These are phyloP conservation scores for Halocaridina rubra DNA, from an alignment of 2,888 invertebrate genomes.

Conservation along the genomic window DNA sequence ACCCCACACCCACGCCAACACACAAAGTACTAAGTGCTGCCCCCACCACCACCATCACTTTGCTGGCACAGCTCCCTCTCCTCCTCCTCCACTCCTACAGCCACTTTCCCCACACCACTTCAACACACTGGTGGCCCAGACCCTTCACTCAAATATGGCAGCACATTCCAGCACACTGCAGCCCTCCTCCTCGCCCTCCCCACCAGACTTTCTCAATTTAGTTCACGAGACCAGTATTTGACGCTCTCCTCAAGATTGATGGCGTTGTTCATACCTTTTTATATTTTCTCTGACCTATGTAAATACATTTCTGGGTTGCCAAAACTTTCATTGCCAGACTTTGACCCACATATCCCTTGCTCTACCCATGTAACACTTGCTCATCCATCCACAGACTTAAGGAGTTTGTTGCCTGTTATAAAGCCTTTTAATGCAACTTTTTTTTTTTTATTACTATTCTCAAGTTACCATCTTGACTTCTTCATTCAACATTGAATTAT, in stretches of 20 bases:
- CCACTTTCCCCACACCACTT: slow-evolving; percentile 61
- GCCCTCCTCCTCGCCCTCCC: slow-evolving; percentile 69
- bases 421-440: background rate
- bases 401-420: background rate
- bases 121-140: slow-evolving; percentile 62
- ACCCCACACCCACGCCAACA: slow-evolving; percentile 61
- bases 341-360: slow-evolving; percentile 28
- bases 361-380: slow-evolving; percentile 21
- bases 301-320: slow-evolving; percentile 32
- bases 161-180: slow-evolving; percentile 65
- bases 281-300: slow-evolving; percentile 7
- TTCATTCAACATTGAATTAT: background rate
- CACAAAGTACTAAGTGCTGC: slow-evolving; percentile 62
- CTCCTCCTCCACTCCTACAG: slow-evolving; percentile 60
- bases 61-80: slow-evolving; percentile 51
- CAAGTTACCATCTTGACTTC: background rate
- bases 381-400: background rate
- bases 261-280: slow-evolving; percentile 26
- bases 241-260: slow-evolving; percentile 61
- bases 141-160: slow-evolving; percentile 63
- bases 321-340: slow-evolving; percentile 21
- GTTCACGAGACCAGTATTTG: slow-evolving; percentile 81
- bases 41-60: slow-evolving; percentile 56
- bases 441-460: no score
- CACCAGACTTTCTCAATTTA: slow-evolving; percentile 71